Conservation (phyloP, 2,797 vertebrate genomes). For the Calcarius lapponicus region DNA sequence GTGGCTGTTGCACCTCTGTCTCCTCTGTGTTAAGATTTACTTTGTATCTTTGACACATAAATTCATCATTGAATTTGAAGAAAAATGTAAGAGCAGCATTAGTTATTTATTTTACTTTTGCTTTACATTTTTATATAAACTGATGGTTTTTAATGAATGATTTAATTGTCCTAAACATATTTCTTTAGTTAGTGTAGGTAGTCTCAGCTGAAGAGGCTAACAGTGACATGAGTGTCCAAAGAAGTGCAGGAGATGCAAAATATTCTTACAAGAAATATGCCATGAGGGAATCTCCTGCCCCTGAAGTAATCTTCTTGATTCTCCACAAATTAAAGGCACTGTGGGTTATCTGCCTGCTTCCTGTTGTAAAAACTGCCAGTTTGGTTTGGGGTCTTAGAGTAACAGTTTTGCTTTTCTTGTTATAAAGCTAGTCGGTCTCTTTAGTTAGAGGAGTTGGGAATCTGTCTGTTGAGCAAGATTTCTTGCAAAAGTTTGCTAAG, state of each 20-base stretch:
- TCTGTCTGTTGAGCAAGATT: not conserved
- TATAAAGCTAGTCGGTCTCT: not conserved
- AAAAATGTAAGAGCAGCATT: not conserved
- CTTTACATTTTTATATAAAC: not conserved
- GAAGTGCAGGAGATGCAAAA: not conserved
- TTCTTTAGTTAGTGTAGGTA: not conserved
- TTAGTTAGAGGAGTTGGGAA: not conserved
- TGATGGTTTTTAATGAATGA: not conserved
- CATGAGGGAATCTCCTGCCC: not conserved
- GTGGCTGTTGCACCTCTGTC: not conserved
- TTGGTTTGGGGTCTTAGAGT: not conserved
- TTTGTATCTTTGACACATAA: not conserved
- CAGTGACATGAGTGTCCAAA: not conserved
- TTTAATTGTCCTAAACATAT: not conserved
- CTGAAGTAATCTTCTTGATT: not conserved
- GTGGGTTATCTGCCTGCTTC: not conserved
- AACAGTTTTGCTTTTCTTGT: not conserved
- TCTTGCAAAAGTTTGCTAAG: not conserved
- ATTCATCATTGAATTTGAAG: not conserved
- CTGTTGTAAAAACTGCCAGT: not conserved
- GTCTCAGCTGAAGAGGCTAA: not conserved
- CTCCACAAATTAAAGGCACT: not conserved
- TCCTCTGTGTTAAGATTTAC: not conserved
- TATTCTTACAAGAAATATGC: not conserved
- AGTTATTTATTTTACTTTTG: not conserved